Evolutionary conservation across 2,888 invertebrate genomes (phyloP), one percentile per base, ranked within the genome.

Genomic region (Perizoma flavofasciatum): DNA sequence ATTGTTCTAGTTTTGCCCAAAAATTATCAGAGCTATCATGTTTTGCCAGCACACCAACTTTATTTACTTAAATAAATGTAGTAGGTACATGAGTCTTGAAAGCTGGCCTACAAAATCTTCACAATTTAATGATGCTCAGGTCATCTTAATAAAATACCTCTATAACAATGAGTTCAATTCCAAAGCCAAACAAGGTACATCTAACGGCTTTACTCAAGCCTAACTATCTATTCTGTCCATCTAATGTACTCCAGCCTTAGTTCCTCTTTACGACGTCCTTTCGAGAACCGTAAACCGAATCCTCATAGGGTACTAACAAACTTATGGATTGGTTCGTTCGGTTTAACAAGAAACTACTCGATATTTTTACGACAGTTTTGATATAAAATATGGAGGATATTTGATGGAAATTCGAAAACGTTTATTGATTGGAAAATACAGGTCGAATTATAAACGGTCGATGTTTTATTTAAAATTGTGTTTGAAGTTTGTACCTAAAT

Each of bases 231-330:
- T 61, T 46, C 55, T 49, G 65, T 59, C 61, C 59, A 75, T 68
- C 66, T 63, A 72, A 77, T 78, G 75, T 72, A 70, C 73, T 71
- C 72, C 46, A n/a, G 59, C 63, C 59, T 59, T 59, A 59, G 74
- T 76, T 74, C 69, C 78, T 79, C 72, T 83, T 83, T 83, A 83
- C 85, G 81, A 78, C 81, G 76, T 80, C 72, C 77, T 78, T 69
- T 65, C 63, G 66, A 63, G 66, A 61, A 65, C 63, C 81, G 80
- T 84, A 83, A 83, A 84, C 74, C 68, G 74, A 81, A 84, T 81
- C 74, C 83, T 81, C 85, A 75, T 79, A 81, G 83, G 77, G 75
- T 79, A 74, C 78, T 80, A 79, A 80, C 78, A 73, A 79, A 77
- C 71, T 61, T 60, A 69, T 52, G 62, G 64, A 66, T 61, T 59